Conservation (phyloP, 2,113 vertebrate species). For the Phoenicopterus ruber region DNA sequence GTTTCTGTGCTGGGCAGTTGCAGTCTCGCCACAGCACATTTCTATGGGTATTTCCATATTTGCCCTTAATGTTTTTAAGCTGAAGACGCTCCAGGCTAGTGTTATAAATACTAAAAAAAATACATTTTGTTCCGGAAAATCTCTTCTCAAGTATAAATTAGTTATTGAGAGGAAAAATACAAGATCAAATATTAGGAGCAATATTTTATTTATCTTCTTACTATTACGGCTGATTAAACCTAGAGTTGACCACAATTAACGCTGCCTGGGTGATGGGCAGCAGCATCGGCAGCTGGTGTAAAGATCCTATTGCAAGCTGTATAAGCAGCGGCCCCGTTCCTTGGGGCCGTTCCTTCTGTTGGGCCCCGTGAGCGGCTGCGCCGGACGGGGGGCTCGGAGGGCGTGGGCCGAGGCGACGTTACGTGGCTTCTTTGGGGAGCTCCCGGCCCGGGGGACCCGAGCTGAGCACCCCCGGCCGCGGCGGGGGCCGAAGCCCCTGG, state of each 20-base stretch:
- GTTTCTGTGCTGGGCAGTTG: neutral
- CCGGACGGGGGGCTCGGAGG: neutral
- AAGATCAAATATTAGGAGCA: neutral
- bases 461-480: neutral
- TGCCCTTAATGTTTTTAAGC: neutral
- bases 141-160: neutral
- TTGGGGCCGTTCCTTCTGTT: too few species aligned
- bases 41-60: neutral
- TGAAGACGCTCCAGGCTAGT: neutral
- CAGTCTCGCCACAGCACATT: neutral
- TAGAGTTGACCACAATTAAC: neutral
- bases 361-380: neutral
- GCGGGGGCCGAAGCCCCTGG: neutral
- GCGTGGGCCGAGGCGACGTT: rapidly evolving
- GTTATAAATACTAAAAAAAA: neutral
- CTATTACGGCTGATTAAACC: neutral
- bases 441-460: neutral
- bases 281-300: neutral
- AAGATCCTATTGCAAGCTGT: neutral
- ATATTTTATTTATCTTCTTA: neutral
- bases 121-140: neutral
- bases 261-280: neutral
- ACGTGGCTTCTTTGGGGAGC: neutral
- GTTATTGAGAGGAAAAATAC: neutral
- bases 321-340: rapidly evolving